Evolutionary conservation across 2,888 invertebrate species (phyloP).

Genomic region (Leptodirus hochenwartii): DNA sequence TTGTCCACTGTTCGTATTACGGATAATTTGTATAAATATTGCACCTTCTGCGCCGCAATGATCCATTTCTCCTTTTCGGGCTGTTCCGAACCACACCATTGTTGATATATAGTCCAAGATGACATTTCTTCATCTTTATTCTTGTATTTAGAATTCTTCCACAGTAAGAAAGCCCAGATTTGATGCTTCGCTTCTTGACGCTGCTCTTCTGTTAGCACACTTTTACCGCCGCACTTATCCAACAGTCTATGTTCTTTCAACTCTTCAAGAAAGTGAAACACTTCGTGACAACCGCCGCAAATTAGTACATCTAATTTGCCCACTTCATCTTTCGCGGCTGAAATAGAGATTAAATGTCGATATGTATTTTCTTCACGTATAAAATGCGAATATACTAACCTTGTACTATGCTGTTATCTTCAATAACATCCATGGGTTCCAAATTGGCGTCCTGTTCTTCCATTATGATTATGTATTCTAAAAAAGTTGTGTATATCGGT

Average conservation of each 20-base stretch:
- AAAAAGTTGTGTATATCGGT: too few species aligned
- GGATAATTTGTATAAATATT: constrained; percentile 30
- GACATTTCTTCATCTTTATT: constrained; percentile 24
- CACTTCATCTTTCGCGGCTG: too few species aligned
- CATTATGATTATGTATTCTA: too few species aligned
- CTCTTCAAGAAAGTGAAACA: constrained; percentile 62
- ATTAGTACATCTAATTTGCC: constrained; percentile 59
- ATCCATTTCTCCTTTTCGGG: constrained; percentile 61
- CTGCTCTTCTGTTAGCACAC: constrained; percentile 40
- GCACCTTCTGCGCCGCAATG: constrained; percentile 58
- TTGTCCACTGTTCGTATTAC: constrained; percentile 1
- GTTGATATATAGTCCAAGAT: constrained; percentile 68
- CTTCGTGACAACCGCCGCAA: constrained; percentile 67
- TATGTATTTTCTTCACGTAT: too few species aligned
- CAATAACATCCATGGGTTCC: too few species aligned
- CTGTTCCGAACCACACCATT: constrained; percentile 66
- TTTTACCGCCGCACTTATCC: constrained; percentile 39
- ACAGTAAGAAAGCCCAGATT: constrained; percentile 69
- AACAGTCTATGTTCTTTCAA: constrained; percentile 53
- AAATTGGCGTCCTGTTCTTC: too few species aligned
- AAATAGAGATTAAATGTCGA: not conserved
- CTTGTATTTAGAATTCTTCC: constrained; percentile 48
- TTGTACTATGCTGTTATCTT: too few species aligned
- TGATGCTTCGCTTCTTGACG: constrained; percentile 63
- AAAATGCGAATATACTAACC: too few species aligned